Percentiles rank a stretch among this genome's conserved stretches.
Evolutionary conservation across 1,140 invertebrate genomes (phyloP).

Genomic region (Phocides pigmalion): DNA sequence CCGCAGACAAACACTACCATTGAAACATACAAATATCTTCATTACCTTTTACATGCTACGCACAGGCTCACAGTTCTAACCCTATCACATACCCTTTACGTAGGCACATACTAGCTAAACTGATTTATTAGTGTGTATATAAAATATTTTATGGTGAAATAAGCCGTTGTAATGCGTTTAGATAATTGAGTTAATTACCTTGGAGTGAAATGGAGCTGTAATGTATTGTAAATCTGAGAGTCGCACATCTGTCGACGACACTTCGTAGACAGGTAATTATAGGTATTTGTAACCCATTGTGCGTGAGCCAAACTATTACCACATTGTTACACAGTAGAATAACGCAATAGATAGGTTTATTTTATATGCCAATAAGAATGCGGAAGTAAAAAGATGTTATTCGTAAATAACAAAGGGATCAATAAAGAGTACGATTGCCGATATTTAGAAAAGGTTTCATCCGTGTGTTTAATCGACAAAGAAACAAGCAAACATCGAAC

Average conservation of each 20-base stretch:
- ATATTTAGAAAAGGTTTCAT: too few species aligned
- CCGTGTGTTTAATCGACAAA: too few species aligned
- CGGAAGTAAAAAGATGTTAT: background rate
- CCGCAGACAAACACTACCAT: too few species aligned
- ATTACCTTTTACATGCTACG: too few species aligned
- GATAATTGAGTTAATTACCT: background rate
- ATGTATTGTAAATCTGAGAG: background rate
- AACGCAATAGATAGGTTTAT: background rate
- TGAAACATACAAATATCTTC: too few species aligned
- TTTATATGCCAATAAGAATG: background rate
- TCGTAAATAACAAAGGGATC: too few species aligned
- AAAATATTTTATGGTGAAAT: background rate
- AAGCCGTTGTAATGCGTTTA: background rate
- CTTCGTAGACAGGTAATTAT: background rate
- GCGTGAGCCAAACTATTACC: background rate
- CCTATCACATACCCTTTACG: too few species aligned
- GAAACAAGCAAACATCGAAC: too few species aligned
- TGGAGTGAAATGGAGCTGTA: background rate
- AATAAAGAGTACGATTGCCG: too few species aligned
- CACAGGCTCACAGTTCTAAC: too few species aligned
- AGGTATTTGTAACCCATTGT: background rate
- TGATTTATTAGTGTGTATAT: background rate
- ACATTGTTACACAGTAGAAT: background rate
- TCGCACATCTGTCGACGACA: background rate
- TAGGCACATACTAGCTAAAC: background rate